Percentiles rank a stretch among this genome's conserved stretches.
These are phyloP conservation scores for Phragmatobia fuliginosa DNA, from an alignment of 2,888 invertebrate genomes.

Conservation along the genomic window DNA sequence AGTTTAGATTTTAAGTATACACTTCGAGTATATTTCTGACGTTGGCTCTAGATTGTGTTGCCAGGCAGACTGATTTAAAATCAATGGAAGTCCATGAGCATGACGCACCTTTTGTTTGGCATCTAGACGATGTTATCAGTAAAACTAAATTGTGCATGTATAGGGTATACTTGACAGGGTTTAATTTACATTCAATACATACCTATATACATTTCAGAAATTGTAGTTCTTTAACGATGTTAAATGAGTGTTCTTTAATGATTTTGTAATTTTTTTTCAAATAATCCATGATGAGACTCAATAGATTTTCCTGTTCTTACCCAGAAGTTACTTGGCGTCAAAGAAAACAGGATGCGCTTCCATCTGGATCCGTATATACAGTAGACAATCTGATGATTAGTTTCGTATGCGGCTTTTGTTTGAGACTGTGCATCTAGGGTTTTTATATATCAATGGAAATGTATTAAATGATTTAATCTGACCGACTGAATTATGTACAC, in stretches of 20 bases:
- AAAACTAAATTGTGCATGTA: slow-evolving; percentile 13
- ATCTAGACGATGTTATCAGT: slow-evolving; percentile 34
- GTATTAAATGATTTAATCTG: too few species aligned
- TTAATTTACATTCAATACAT: neutral
- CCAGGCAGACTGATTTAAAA: slow-evolving; percentile 25
- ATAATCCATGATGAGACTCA: neutral
- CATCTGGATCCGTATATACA: neutral
- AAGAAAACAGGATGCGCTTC: too few species aligned
- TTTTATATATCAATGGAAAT: too few species aligned
- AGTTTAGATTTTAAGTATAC: slow-evolving; percentile 1
- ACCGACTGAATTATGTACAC: too few species aligned
- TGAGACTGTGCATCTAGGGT: too few species aligned
- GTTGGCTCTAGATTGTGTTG: slow-evolving; percentile 22
- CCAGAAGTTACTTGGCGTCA: neutral
- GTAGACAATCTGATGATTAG: neutral
- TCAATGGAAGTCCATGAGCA: slow-evolving; percentile 22
- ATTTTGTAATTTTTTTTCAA: neutral
- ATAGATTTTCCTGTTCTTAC: neutral
- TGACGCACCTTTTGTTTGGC: slow-evolving; percentile 24
- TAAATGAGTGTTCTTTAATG: neutral
- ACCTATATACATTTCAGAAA: neutral
- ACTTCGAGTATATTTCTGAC: slow-evolving; percentile 5
- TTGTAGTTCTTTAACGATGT: neutral
- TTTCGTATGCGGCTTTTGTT: too few species aligned
- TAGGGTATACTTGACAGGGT: neutral